Evolutionary conservation across 1,140 invertebrate genomes (phyloP), one percentile per base, ranked within the genome.

Genomic region (Danaus plexippus): DNA sequence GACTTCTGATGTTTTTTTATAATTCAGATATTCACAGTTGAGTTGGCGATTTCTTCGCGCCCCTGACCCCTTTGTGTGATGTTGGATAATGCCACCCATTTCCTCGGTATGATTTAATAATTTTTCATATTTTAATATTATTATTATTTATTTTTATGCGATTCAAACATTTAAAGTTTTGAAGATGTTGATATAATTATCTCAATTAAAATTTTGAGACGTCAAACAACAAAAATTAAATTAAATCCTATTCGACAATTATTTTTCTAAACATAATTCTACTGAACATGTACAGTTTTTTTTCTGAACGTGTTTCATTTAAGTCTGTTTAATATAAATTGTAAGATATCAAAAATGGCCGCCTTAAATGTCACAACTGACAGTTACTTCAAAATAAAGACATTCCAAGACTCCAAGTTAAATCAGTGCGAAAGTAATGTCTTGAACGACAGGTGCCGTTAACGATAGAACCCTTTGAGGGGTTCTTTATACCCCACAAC

Each of bases 1-100:
- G 66, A 68, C 72, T 66, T 72, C 70, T 63, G 59, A 59, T 73
- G 68, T 75, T 73, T 61, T 54, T 60, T 75, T 71, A 55, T 67
- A 67, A 65, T 55, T 52, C 43, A 68, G 75, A 80, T 77, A 77
- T 80, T 75, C 61, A 72, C 77, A 73, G 64, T 70, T 61, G 75
- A 73, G 63, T 71, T 60, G 58, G n/a, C 74, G 71, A 78, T 79
- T 70, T 62, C 57, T 66, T 68, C 50, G 45, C 64, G 63, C 59
- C 67, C 57, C 64, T 68, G 60, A 75, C 73, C 74, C 74, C 71
- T 75, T 79, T 75, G 71, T 77, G 71, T 58, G 50, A 62, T 62
- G 64, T 67, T 61, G 63, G 64, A 70, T 77, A 73, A 66, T 57
- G 63, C 53, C 58, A 58, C 52, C 55, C 56, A 55, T 52, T 46